Percentiles rank a stretch among this genome's conserved stretches.
Conservation (phyloP, 2,797 vertebrate genomes). For the Vultur gryphus region DNA sequence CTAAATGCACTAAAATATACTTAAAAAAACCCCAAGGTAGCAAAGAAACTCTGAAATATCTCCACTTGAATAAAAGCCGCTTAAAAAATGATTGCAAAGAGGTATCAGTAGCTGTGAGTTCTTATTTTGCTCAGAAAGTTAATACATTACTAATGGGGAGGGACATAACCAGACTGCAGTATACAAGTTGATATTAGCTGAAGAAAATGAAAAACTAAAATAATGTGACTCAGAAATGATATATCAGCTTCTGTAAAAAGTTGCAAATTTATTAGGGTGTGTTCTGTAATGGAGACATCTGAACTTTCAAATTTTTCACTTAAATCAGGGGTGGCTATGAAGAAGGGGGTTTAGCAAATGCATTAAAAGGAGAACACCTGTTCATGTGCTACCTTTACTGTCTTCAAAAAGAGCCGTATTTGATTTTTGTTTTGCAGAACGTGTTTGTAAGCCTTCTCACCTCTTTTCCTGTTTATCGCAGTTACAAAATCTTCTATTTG, state of each 20-base stretch:
- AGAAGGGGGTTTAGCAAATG: neutral
- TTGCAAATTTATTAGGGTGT: neutral
- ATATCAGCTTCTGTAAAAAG: neutral
- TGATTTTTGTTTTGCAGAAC: neutral
- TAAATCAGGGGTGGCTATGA: neutral
- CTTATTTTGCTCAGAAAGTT: neutral
- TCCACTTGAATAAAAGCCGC: neutral
- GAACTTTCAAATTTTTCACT: neutral
- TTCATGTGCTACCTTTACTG: neutral
- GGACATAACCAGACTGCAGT: neutral
- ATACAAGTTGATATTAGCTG: neutral
- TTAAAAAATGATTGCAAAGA: neutral
- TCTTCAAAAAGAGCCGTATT: neutral
- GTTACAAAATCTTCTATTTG: neutral
- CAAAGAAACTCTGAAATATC: neutral
- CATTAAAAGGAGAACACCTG: neutral
- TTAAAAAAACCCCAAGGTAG: neutral
- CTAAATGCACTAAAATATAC: neutral
- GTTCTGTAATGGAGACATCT: neutral
- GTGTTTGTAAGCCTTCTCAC: neutral
- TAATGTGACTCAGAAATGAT: fast-evolving
- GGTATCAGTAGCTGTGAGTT: neutral
- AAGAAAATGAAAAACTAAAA: neutral
- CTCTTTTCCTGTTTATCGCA: constrained; percentile 56
- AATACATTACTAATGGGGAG: neutral